A percentile compares a stretch with the other conserved stretches of the same genome.
These are phyloP conservation scores for Clusia tigrina DNA, from an alignment of 2,888 invertebrate species.

Conservation along the genomic window DNA sequence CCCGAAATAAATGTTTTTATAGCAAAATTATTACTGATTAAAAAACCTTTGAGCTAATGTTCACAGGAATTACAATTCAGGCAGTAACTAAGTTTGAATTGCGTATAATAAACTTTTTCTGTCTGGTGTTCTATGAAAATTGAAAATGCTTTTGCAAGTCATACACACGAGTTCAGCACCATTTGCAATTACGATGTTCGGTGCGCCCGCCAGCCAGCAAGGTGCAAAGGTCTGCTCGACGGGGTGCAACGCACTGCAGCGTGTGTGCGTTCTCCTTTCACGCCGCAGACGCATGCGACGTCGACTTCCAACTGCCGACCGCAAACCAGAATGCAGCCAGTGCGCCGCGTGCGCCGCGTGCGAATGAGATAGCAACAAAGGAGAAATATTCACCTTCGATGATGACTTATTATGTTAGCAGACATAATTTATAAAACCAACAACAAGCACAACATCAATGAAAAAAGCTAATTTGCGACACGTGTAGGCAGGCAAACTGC, in stretches of 20 bases:
- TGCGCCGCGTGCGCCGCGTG: not conserved
- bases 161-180: not conserved
- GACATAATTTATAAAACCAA: not conserved
- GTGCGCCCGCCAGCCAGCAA: not conserved
- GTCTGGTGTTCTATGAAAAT: too few species aligned
- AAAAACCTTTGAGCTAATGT: too few species aligned
- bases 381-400: not conserved
- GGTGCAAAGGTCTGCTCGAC: not conserved
- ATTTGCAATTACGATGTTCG: not conserved
- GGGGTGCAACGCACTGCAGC: not conserved
- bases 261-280: not conserved
- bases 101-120: too few species aligned
- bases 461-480: not conserved
- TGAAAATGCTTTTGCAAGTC: too few species aligned
- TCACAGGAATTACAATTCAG: too few species aligned
- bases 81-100: too few species aligned
- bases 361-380: not conserved
- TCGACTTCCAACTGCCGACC: not conserved
- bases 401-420: too few species aligned
- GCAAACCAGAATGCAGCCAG: not conserved
- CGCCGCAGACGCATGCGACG: not conserved
- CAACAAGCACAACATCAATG: not conserved
- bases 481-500: not conserved
- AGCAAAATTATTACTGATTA: too few species aligned
- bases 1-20: too few species aligned